A percentile compares a stretch with the other conserved stretches of the same genome.
Evolutionary conservation across 1,140 invertebrate genomes (phyloP).

Genomic region (Calliphora vicina): DNA sequence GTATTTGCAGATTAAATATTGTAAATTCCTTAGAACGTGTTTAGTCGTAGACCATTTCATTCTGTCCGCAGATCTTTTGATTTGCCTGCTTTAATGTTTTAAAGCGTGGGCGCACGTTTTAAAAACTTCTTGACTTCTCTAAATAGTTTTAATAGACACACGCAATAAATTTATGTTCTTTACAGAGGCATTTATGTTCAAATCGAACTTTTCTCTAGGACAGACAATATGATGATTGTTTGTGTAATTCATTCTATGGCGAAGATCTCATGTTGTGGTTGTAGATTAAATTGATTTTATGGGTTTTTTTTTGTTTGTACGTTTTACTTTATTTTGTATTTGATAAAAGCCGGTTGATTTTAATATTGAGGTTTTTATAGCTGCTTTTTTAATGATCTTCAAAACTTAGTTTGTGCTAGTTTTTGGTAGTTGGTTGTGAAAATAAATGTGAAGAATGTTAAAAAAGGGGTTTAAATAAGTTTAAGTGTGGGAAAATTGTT

Average conservation of each 20-base stretch:
- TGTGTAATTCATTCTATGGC: background rate
- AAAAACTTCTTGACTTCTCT: slow-evolving; percentile 5
- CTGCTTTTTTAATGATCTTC: too few relatives aligned
- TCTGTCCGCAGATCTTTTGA: too few relatives aligned
- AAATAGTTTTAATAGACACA: slow-evolving; percentile 33
- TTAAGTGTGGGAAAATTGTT: too few relatives aligned
- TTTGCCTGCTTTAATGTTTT: background rate
- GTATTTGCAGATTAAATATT: background rate
- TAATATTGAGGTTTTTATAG: background rate
- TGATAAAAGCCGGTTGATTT: background rate
- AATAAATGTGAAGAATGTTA: too few relatives aligned
- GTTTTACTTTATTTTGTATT: background rate
- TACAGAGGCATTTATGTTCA: background rate
- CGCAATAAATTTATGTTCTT: slow-evolving; percentile 27
- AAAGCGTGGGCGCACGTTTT: slow-evolving; percentile 2
- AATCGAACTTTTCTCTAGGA: too few relatives aligned
- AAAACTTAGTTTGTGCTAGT: too few relatives aligned
- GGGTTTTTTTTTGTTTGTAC: background rate
- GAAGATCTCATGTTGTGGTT: background rate
- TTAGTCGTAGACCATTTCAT: background rate
- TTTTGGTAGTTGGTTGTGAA: too few relatives aligned
- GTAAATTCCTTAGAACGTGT: background rate
- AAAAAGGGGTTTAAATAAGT: too few relatives aligned
- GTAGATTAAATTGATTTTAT: slow-evolving; percentile 23
- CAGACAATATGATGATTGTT: background rate